Evolutionary conservation across 2,113 vertebrate species (phyloP).

Genomic region (Lathamus discolor): DNA sequence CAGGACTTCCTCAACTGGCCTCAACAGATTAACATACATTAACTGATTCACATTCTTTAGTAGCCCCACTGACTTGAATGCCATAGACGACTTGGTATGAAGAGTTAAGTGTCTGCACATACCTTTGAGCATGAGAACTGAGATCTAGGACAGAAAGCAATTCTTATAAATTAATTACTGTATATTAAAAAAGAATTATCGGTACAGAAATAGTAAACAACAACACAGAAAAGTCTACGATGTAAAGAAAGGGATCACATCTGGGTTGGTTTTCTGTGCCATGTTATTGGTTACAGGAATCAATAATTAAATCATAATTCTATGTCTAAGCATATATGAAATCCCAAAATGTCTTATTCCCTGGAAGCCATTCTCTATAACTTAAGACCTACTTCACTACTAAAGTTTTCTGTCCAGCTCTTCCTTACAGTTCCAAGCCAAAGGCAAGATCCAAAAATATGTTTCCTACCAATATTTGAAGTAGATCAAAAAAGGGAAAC

Average conservation of each 20-base stretch:
- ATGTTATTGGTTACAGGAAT: not conserved
- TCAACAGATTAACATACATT: fast-evolving
- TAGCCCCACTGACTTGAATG: not conserved
- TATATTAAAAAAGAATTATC: not conserved
- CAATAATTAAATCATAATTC: not conserved
- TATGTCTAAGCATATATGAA: not conserved
- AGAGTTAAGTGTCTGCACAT: not conserved
- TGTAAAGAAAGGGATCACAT: not conserved
- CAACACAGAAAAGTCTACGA: not conserved
- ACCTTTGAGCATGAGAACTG: not conserved
- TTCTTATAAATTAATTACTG: not conserved
- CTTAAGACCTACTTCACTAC: not conserved
- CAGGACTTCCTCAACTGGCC: not conserved
- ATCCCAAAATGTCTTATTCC: not conserved
- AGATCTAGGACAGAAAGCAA: not conserved
- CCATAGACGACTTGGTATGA: not conserved
- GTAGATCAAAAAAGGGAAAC: not conserved
- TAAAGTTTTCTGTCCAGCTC: not conserved
- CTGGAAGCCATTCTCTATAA: not conserved
- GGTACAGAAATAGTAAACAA: not conserved
- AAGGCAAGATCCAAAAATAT: not conserved
- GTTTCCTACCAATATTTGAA: not conserved
- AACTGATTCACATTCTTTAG: not conserved
- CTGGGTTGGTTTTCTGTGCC: not conserved
- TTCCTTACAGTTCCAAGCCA: not conserved